Base-by-base conservation (phyloP, 1,140 invertebrate species). In the Meloidogyne exigua region DNA sequence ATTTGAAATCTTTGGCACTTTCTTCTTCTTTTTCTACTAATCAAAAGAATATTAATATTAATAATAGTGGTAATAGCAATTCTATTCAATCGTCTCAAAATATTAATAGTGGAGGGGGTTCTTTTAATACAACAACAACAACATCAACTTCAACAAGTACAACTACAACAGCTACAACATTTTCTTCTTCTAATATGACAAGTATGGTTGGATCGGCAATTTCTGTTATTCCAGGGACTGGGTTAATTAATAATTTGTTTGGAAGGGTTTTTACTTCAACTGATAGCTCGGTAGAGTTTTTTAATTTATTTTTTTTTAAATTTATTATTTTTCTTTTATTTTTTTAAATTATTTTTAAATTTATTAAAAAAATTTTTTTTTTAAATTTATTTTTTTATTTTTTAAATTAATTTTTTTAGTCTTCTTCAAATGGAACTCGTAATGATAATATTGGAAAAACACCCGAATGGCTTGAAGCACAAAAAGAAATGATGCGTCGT, bases 161-260 rank as follows among this genome's bases (percentile, higher is more conserved):
- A 84, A 81, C 76, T 77, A 83, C 11, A 76, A 64, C 39, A 91
- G 91, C 1, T 91, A 68, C 15, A 49, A 18, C 49, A 57, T 67
- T 74, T 42, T 78, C 71, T 12, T 75, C 76, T 10, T 62, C 62
- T 11, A 80, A 78, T 65, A 79, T 81, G 39, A 83, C 72, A 42
- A 82, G 79, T 66, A 75, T 85, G 75, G 78, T 85, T 21, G 85
- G 83, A 11, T 76, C 66, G n/a, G 84, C 83, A 42, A 81, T 85
- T 25, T 85, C 81, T 28, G 81, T 80, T 23, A 84, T 86, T 21
- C 85, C 85, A 3, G 85, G 85, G 49, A 81, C 80, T 12, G 80
- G 76, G 64, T 91, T 94, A 76, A 91, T 94, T 64, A 93, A 92
- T 79, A 94, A 93, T 88, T 89, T 95, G 10, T 92, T 84, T 64